A percentile compares a stretch with the other conserved stretches of the same genome.
These are phyloP conservation scores for Drosophila sordidula DNA, from an alignment of 2,888 invertebrate genomes.

Conservation along the genomic window DNA sequence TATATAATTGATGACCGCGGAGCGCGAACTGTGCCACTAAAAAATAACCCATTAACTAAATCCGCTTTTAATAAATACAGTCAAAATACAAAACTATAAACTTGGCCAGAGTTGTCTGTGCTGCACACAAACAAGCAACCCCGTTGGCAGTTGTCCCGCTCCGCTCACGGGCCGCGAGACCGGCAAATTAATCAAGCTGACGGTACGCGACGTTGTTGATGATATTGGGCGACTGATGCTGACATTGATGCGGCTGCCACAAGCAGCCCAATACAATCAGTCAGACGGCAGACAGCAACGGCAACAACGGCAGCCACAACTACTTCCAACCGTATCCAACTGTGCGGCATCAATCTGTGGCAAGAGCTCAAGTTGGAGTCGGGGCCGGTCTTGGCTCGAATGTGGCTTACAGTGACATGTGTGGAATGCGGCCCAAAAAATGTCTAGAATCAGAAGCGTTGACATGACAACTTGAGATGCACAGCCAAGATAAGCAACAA, in stretches of 20 bases:
- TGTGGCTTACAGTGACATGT: conserved; percentile 28
- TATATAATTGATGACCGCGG: conserved; percentile 66
- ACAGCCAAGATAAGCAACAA: conserved; percentile 63
- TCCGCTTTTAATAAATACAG: conserved; percentile 79
- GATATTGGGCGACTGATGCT: conserved; percentile 81
- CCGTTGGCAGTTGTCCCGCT: too few species aligned
- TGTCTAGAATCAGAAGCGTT: conserved; percentile 81
- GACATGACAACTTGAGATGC: conserved; percentile 83
- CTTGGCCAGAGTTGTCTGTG: conserved; percentile 19
- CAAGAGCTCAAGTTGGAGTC: conserved; percentile 16
- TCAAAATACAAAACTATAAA: conserved; percentile 46
- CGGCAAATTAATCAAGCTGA: conserved; percentile 77
- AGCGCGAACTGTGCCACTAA: conserved; percentile 71
- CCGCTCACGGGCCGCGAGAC: conserved; percentile 50
- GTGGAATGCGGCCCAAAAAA: conserved; percentile 55
- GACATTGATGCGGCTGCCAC: conserved; percentile 79
- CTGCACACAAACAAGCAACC: too few species aligned
- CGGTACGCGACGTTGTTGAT: conserved; percentile 80
- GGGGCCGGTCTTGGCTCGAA: too few species aligned
- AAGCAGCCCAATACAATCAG: conserved; percentile 70
- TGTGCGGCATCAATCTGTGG: conserved; percentile 81
- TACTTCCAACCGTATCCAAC: conserved; percentile 64
- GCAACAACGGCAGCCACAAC: conserved; percentile 17
- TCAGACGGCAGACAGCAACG: conserved; percentile 45
- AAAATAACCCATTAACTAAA: conserved; percentile 82